A percentile compares a stretch with the other conserved stretches of the same genome.
phyloP scores from a whole-genome alignment of 1,140 invertebrate genomes.

The Orchesella cincta region DNA sequence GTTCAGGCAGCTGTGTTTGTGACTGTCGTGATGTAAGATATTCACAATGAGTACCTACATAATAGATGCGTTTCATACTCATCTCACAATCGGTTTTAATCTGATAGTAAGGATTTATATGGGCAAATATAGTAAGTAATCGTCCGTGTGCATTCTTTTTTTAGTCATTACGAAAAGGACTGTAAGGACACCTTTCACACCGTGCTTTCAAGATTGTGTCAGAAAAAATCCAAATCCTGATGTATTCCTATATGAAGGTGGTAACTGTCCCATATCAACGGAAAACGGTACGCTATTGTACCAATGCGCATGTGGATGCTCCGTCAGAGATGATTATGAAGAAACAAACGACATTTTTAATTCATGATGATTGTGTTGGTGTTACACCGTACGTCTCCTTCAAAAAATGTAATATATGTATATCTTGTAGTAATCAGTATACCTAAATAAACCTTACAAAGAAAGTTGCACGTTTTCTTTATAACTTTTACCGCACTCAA shows the following conservation, averaged over 20 bases:
- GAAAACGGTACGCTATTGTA: neutral
- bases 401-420: too few relatives aligned
- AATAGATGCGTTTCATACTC: neutral
- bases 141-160: neutral
- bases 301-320: constrained; percentile 42
- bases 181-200: constrained; percentile 39
- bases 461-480: too few relatives aligned
- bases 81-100: neutral
- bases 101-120: neutral
- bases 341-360: constrained; percentile 27
- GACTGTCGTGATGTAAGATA: constrained; percentile 49
- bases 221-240: constrained; percentile 48
- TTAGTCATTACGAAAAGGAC: constrained; percentile 32
- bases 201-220: constrained; percentile 46
- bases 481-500: too few relatives aligned
- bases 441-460: too few relatives aligned
- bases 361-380: too few relatives aligned
- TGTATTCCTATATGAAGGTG: constrained; percentile 45
- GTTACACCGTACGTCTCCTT: too few relatives aligned
- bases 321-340: neutral
- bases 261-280: constrained; percentile 36
- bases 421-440: too few relatives aligned
- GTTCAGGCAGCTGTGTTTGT: constrained; percentile 43
- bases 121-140: neutral
- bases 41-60: neutral